Conservation (phyloP, 2,113 vertebrate species). For the Bombycilla garrulus region DNA sequence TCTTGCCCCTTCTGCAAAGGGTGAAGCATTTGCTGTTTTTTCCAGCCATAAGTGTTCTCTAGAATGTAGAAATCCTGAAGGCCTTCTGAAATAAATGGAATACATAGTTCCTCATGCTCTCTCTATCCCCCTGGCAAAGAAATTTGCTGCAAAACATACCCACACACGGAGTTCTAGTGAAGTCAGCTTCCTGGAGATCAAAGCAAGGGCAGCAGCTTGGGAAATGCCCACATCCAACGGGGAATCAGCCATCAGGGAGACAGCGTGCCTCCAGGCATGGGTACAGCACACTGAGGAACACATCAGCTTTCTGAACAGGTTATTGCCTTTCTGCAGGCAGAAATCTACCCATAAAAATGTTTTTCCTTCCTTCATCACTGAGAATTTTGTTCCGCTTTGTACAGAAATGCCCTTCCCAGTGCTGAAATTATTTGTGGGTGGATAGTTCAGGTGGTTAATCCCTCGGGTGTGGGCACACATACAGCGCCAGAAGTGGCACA, state of each 20-base stretch:
- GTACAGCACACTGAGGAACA: neutral
- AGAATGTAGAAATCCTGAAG: neutral
- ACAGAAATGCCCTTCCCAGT: neutral
- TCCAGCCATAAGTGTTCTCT: neutral
- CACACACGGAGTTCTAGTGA: neutral
- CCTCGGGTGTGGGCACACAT: neutral
- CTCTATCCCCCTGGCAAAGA: neutral
- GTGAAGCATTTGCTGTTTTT: neutral
- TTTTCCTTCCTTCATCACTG: neutral
- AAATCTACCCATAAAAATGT: neutral
- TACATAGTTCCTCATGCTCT: neutral
- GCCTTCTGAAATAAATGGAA: neutral
- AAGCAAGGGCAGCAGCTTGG: neutral
- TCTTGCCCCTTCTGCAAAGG: neutral
- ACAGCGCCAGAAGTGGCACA: neutral
- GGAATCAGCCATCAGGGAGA: neutral
- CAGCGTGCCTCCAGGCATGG: neutral
- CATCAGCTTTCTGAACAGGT: neutral
- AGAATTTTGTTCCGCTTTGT: neutral
- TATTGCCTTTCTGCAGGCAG: neutral
- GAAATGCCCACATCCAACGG: neutral
- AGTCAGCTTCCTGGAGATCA: neutral
- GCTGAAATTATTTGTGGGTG: neutral
- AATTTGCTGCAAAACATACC: neutral
- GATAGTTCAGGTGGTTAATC: neutral